These are phyloP conservation scores for Halcyon smyrnensis DNA, from an alignment of 2,797 vertebrate genomes.

Conservation along the genomic window DNA sequence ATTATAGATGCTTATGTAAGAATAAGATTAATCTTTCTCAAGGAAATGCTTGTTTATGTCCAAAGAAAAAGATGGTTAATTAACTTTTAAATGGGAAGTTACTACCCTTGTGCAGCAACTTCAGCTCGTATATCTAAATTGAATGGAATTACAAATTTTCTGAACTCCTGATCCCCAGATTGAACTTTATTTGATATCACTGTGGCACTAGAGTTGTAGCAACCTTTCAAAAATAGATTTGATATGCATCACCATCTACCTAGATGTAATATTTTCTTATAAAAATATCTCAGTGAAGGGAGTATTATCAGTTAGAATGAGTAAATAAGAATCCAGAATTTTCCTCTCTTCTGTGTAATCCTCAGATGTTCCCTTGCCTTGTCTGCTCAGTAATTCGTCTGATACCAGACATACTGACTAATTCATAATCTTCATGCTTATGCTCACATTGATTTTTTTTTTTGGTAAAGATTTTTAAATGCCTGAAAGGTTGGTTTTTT, in stretches of 20 bases:
- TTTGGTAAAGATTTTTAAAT: neutral
- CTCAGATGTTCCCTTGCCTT: neutral
- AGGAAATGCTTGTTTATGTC: neutral
- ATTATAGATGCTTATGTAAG: neutral
- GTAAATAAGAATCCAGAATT: neutral
- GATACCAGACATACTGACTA: neutral
- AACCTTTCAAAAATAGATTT: neutral
- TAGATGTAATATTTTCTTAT: neutral
- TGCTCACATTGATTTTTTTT: neutral
- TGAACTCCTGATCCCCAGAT: accelerated
- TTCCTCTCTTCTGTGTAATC: neutral
- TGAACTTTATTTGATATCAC: neutral
- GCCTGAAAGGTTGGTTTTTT: neutral
- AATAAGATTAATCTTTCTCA: neutral
- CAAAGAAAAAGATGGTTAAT: neutral
- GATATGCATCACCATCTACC: neutral
- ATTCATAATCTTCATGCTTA: neutral
- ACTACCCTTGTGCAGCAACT: neutral
- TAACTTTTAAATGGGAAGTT: neutral
- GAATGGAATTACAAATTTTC: neutral
- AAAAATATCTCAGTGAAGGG: neutral
- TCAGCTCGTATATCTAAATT: accelerated
- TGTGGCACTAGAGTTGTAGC: neutral
- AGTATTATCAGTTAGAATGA: neutral
- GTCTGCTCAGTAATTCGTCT: neutral